Evolutionary conservation across 53 echinoderm and acorn worm genomes (phyloP), one percentile per base, ranked within the genome.

Genomic region (Luidia sarsii): DNA sequence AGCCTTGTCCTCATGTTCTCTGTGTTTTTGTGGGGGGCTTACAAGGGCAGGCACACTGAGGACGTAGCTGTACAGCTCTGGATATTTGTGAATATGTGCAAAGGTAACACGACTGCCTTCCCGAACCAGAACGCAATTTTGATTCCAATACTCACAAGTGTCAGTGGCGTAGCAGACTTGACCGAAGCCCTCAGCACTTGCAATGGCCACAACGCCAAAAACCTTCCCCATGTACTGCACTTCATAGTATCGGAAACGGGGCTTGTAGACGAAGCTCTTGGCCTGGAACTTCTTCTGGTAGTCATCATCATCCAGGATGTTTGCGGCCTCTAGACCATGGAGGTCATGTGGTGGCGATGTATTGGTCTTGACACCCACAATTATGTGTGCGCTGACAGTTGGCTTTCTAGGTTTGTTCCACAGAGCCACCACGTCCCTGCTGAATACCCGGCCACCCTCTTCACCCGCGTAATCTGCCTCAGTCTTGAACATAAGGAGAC

Each of bases 351-450:
- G 72, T 20, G 72, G 72, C 7, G 72, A 56, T 0, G 39, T 19
- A 23, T 0, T 0, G 5, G 54, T 15, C 50, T 72, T 55, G 7
- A 72, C 38, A 54, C 72, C 72, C 4, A 72, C 39, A 25, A 72
- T 32, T 9, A 72, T 38, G 37, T 39, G 33, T 37, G 55, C 57
- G 37, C 56, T 56, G 1, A 8, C 36, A 8, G 23, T 27, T 32
- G 55, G 37, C 18, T 56, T 56, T 72, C 72, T 28, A 38, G 72
- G 72, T 33, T 54, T 72, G 37, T 72, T 72, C 72, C 72, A 72
- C 56, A 53, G 56, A 21, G 55, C 29, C 36, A 72, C 72, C 54
- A 72, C 72, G 39, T 72, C 72, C 56, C 39, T 72, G 15, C 55
- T 54, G 13, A 72, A 72, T 10, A 37, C 27, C 34, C 10, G 37